Evolutionary conservation across 2,888 invertebrate species (phyloP).

Genomic region (Yponomeuta sedellus): DNA sequence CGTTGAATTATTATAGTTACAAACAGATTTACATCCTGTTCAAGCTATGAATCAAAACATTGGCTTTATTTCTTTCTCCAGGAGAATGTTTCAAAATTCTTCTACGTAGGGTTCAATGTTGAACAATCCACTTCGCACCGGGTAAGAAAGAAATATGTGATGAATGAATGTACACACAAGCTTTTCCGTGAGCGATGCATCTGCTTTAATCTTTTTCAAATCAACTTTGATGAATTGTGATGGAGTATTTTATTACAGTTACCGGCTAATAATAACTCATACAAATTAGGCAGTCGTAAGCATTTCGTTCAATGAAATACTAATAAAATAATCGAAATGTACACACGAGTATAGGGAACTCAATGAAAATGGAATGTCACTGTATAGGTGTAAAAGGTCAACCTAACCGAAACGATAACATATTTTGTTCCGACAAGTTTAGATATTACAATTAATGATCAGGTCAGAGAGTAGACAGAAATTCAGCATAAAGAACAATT

Average conservation of each 20-base stretch:
- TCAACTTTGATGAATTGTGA: slow-evolving; percentile 7
- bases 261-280: background rate
- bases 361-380: too few species aligned
- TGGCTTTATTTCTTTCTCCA: background rate
- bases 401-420: too few species aligned
- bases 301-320: too few species aligned
- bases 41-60: slow-evolving; percentile 10
- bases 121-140: background rate
- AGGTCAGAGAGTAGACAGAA: too few species aligned
- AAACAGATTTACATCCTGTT: slow-evolving; percentile 9
- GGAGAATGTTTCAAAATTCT: slow-evolving; percentile 14
- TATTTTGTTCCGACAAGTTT: too few species aligned
- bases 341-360: too few species aligned
- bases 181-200: slow-evolving; percentile 31
- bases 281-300: background rate
- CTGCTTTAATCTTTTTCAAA: slow-evolving; percentile 40
- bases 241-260: slow-evolving; percentile 2
- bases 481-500: too few species aligned
- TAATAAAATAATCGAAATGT: too few species aligned
- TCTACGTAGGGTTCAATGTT: background rate
- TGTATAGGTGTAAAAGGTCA: too few species aligned
- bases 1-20: slow-evolving; percentile 4
- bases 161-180: slow-evolving; percentile 54
- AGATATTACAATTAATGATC: too few species aligned
- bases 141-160: slow-evolving; percentile 42